Evolutionary conservation across 2,797 vertebrate species (phyloP).

Genomic region (Galago senegalensis): DNA sequence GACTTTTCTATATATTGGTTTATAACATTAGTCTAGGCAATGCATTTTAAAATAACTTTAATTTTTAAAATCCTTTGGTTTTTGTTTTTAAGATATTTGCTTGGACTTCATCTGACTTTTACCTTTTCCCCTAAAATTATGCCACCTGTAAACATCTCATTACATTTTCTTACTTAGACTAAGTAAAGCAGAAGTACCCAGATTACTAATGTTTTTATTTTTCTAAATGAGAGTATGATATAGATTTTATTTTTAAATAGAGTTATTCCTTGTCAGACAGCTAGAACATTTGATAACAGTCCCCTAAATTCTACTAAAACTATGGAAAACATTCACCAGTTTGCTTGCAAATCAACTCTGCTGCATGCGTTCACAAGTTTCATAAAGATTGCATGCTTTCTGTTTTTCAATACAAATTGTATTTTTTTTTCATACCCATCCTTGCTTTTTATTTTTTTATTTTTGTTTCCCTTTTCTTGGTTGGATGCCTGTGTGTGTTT

Average conservation of each 20-base stretch:
- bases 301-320: constrained; percentile 77
- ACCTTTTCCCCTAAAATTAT: constrained; percentile 53
- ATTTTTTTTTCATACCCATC: constrained; percentile 97
- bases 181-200: constrained; percentile 30
- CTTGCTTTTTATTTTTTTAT: constrained; percentile 95
- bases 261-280: constrained; percentile 96
- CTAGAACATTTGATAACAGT: constrained; percentile 89
- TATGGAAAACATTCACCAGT: constrained; percentile 91
- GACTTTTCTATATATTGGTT: constrained; percentile 26
- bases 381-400: constrained; percentile 97
- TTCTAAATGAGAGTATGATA: constrained; percentile 60
- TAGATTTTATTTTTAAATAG: constrained; percentile 83
- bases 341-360: constrained; percentile 97
- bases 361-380: constrained; percentile 97
- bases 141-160: constrained; percentile 64
- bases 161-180: constrained; percentile 66
- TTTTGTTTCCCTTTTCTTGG: constrained; percentile 98
- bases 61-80: not conserved
- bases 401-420: constrained; percentile 93
- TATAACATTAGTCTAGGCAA: constrained; percentile 56
- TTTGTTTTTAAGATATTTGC: constrained; percentile 61
- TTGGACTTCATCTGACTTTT: constrained; percentile 68
- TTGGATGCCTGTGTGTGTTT: constrained; percentile 98
- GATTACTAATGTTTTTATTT: constrained; percentile 61
- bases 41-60: constrained; percentile 47